These are phyloP conservation scores for Merodon equestris DNA, from an alignment of 2,888 invertebrate genomes.

Conservation along the genomic window DNA sequence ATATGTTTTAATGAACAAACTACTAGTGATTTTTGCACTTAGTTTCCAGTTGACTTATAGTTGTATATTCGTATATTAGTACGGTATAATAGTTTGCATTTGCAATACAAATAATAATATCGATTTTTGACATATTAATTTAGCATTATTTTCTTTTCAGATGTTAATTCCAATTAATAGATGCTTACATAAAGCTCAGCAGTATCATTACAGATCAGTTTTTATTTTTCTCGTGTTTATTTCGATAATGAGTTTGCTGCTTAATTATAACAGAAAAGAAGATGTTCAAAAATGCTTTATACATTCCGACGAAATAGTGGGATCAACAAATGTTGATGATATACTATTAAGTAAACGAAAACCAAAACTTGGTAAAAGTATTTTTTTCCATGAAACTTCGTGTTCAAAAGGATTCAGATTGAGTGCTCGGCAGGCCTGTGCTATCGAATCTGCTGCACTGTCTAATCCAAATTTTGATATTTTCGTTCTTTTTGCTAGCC, in stretches of 20 bases:
- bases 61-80: too few relatives aligned
- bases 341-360: slow-evolving; percentile 72
- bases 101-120: too few relatives aligned
- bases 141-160: slow-evolving; percentile 42
- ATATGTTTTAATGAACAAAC: too few relatives aligned
- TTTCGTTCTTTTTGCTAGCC: slow-evolving; percentile 76
- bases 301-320: slow-evolving; percentile 54
- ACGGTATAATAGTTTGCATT: too few relatives aligned
- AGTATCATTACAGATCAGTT: slow-evolving; percentile 71
- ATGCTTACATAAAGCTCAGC: slow-evolving; percentile 47
- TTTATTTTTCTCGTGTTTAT: slow-evolving; percentile 71
- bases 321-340: slow-evolving; percentile 71
- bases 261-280: slow-evolving; percentile 66
- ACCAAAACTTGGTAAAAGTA: slow-evolving; percentile 74
- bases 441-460: slow-evolving; percentile 78
- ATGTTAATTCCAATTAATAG: slow-evolving; percentile 46
- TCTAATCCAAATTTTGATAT: slow-evolving; percentile 76
- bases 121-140: too few relatives aligned
- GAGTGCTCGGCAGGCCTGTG: slow-evolving; percentile 76
- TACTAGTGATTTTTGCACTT: too few relatives aligned
- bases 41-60: too few relatives aligned
- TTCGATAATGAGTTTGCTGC: slow-evolving; percentile 65
- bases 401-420: slow-evolving; percentile 72
- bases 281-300: slow-evolving; percentile 73
- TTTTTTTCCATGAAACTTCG: slow-evolving; percentile 79